Evolutionary conservation across 2,797 vertebrate species (phyloP), one percentile per base, ranked within the genome.

Genomic region (Rousettus madagascariensis): DNA sequence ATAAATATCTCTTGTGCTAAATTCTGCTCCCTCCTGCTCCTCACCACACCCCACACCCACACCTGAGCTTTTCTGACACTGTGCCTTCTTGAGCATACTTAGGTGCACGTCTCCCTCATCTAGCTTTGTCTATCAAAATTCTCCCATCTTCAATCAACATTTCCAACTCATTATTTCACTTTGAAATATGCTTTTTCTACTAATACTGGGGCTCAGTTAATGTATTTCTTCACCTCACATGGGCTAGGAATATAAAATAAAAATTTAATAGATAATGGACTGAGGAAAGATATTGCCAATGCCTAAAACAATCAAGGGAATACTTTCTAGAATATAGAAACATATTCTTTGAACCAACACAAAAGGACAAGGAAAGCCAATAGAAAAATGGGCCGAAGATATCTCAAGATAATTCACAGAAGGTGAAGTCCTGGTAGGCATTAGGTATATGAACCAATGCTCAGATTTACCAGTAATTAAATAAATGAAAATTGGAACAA

Each of bases 301-400:
- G 53, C 46, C 51, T 91, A 33, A 69, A 87, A 92, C n/a, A 96
- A 51, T 63, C 71, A 69, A 86, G 36, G 11, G 83, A 94, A 68
- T 92, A 68, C 61, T 78, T 87, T 90, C 63, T 49, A 68, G 57
- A 68, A 83, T 53, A 74, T 41, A 79, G 86, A 83, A 87, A 84
- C 36, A 87, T 87, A 79, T 59, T 63, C 17, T 86, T 53, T 75
- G 86, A 86, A 65, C 68, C 72, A 65, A 77, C 55, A 51, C 55
- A 80, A 55, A 91, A 82, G 17, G 41, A 71, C 65, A 53, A 90
- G 41, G 20, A 55, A 86, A 92, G 38, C 61, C 69, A 78, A 90
- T 33, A 66, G 63, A 22, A 96, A 92, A 90, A 80, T 38, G 19
- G 28, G 38, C 38, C 33, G 3, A 66, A 61, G 43, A 26, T 38